A percentile compares a stretch with the other conserved stretches of the same genome.
Conservation (phyloP, 2,888 invertebrate genomes). For the Pinctada fucata region DNA sequence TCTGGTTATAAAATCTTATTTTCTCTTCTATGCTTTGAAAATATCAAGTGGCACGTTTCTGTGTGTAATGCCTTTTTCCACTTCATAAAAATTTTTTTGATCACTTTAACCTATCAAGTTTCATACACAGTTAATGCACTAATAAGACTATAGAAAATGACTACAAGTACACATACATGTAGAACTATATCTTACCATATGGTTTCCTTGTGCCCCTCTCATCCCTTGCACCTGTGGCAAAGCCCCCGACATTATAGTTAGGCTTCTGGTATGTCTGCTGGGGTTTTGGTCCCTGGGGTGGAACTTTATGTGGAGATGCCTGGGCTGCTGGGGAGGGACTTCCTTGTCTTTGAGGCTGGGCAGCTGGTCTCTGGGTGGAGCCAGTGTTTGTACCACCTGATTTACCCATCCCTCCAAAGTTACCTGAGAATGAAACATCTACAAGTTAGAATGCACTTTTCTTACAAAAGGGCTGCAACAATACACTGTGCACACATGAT, state of each 20-base stretch:
- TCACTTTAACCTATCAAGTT: too few species aligned
- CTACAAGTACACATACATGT: too few species aligned
- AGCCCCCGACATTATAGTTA: slow-evolving; percentile 58
- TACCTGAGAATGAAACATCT: slow-evolving; percentile 31
- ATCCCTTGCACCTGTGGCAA: slow-evolving; percentile 67
- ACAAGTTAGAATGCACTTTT: too few species aligned
- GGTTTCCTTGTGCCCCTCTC: slow-evolving; percentile 70
- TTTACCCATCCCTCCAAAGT: slow-evolving; percentile 37
- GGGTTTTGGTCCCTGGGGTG: slow-evolving; percentile 40
- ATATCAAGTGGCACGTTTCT: too few species aligned
- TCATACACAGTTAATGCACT: too few species aligned
- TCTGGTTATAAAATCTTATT: too few species aligned
- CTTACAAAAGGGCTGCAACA: too few species aligned
- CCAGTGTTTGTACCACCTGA: not conserved
- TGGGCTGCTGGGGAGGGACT: slow-evolving; percentile 22
- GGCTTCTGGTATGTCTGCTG: slow-evolving; percentile 51
- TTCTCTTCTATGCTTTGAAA: too few species aligned
- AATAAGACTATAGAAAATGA: too few species aligned
- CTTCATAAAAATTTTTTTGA: too few species aligned
- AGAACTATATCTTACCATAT: slow-evolving; percentile 41
- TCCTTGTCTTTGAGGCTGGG: slow-evolving; percentile 21
- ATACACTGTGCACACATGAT: too few species aligned
- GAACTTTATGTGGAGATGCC: slow-evolving; percentile 20
- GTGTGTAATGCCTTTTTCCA: too few species aligned
- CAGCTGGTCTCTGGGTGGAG: slow-evolving; percentile 21